Conservation (phyloP, 37 sponge, comb jelly and placozoan species). For the Geodia barretti region DNA sequence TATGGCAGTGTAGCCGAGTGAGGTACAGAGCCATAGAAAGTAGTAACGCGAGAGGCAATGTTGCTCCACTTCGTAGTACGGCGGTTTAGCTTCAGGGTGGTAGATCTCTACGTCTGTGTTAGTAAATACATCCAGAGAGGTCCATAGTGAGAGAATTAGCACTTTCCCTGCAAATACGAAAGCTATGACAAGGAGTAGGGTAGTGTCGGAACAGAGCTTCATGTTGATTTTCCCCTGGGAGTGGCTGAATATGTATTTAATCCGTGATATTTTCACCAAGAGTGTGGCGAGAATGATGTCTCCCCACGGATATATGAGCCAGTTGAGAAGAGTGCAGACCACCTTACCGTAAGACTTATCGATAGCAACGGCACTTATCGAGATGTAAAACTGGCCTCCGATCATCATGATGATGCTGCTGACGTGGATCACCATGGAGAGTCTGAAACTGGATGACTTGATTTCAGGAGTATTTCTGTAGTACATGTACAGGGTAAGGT, state of each 20-base stretch:
- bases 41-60: not conserved
- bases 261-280: slow-evolving; percentile 1
- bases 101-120: not conserved
- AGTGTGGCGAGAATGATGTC: slow-evolving; percentile 9
- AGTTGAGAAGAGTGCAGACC: too few relatives aligned
- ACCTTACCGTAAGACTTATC: too few relatives aligned
- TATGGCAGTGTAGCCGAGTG: not conserved
- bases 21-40: not conserved
- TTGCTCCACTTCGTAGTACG: slow-evolving; percentile 2
- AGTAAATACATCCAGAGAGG: not conserved
- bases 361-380: too few relatives aligned
- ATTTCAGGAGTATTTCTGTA: too few relatives aligned
- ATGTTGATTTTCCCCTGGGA: not conserved
- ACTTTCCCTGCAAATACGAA: slow-evolving; percentile 3
- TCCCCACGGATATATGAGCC: too few relatives aligned
- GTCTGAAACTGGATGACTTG: too few relatives aligned
- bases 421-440: too few relatives aligned
- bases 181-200: not conserved
- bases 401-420: too few relatives aligned
- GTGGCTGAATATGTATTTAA: slow-evolving; percentile 5
- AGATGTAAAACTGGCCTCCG: too few relatives aligned
- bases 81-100: not conserved
- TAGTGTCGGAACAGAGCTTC: not conserved
- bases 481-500: too few relatives aligned
- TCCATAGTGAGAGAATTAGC: not conserved